Conservation (phyloP, 1,140 invertebrate species). For the Dolichoris vasculosae region DNA sequence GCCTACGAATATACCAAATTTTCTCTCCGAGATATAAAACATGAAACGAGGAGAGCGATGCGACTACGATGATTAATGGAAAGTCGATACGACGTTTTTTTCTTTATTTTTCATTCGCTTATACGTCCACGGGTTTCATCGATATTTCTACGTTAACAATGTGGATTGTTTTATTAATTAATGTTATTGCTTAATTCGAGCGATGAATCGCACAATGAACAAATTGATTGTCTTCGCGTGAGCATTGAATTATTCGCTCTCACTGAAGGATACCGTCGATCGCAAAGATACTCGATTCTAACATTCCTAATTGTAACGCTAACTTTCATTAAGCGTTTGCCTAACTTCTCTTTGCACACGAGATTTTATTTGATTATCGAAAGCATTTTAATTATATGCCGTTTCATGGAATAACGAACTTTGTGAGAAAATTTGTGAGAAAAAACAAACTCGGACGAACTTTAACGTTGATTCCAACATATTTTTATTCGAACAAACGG, state of each 20-base stretch:
- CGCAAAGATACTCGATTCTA: background rate
- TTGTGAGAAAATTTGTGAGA: too few species aligned
- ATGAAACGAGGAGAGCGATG: background rate
- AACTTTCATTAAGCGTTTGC: background rate
- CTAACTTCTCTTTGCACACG: background rate
- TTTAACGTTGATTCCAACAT: too few species aligned
- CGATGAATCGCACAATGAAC: background rate
- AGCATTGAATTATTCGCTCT: background rate
- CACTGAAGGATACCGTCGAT: background rate
- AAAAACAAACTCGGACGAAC: too few species aligned
- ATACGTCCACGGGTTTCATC: background rate
- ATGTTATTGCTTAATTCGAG: background rate
- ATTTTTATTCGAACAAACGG: too few species aligned
- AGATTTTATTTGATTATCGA: too few species aligned
- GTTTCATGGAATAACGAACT: too few species aligned
- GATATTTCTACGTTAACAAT: background rate
- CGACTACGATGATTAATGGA: background rate
- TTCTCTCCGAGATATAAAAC: background rate
- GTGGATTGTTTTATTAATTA: constrained; percentile 5
- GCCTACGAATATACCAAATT: background rate
- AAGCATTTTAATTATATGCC: too few species aligned
- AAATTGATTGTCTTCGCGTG: constrained; percentile 1
- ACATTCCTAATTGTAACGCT: background rate
- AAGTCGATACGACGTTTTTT: background rate
- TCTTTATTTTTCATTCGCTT: background rate